phyloP scores from a whole-genome alignment of 2,888 invertebrate species.

The Acronicta aceris region DNA sequence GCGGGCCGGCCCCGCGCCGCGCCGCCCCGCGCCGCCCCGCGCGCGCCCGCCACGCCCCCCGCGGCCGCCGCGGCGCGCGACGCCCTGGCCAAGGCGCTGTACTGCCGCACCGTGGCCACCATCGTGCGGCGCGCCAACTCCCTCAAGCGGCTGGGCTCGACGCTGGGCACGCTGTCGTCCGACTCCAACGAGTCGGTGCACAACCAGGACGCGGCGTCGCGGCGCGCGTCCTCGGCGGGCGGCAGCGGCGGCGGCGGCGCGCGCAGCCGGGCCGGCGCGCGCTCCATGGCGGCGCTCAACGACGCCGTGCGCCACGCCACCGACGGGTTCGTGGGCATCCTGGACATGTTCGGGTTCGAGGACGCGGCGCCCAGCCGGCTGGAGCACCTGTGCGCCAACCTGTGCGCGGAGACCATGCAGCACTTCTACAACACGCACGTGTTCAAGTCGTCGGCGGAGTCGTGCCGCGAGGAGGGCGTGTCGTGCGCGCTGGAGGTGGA shows the following conservation, averaged over 20 bases:
- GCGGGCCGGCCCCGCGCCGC: conserved; percentile 89
- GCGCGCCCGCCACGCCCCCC: conserved; percentile 93
- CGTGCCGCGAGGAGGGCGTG: conserved; percentile 97
- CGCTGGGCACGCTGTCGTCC: conserved; percentile 95
- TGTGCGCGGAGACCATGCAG: conserved; percentile 99
- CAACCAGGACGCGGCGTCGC: conserved; percentile 95
- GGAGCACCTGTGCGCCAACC: conserved; percentile 98
- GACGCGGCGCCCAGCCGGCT: conserved; percentile 96
- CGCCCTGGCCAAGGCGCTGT: conserved; percentile 96
- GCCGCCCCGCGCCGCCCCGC: conserved; percentile 90
- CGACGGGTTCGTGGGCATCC: conserved; percentile 97
- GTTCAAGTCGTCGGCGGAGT: conserved; percentile 97
- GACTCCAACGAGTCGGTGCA: conserved; percentile 98
- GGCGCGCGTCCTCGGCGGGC: conserved; percentile 95
- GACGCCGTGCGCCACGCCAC: conserved; percentile 97
- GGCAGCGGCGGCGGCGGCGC: conserved; percentile 59
- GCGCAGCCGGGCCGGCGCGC: conserved; percentile 92
- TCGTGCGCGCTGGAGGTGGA: conserved; percentile 96
- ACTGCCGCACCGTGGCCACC: conserved; percentile 97
- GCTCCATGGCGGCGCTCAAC: conserved; percentile 97
- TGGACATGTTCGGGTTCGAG: conserved; percentile 99
- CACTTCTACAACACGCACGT: conserved; percentile 99
- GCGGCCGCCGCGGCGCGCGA: conserved; percentile 97
- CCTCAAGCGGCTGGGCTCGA: conserved; percentile 95
- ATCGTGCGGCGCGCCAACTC: conserved; percentile 98